Base-by-base conservation (phyloP, 2,888 invertebrate species). In the Dione juno region DNA sequence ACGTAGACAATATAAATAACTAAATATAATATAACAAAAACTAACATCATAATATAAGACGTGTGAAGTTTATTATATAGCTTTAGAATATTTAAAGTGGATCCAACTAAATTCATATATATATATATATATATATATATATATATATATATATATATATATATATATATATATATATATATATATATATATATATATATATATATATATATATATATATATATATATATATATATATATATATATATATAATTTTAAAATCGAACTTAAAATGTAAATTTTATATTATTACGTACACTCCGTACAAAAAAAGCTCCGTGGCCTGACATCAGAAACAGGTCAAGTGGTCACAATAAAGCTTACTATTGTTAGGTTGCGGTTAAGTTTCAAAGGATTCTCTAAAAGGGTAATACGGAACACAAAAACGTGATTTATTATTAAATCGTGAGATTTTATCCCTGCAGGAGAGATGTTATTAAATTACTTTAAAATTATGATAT, bases 371-470 rank as follows among this genome's bases (percentile, higher is more conserved):
- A 45, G 21, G 45, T 3, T 19, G 45, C 45, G 43, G 5, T 21
- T 21, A 28, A 63, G 45, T 68, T 54, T 63, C 63, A 54, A 68
- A 68, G 45, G 68, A 53, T 54, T 68, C 52, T 45, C 52, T 45
- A 37, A 53, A 45, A 59, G 59, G 41, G 13, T 16, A 28, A 43
- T 21, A 45, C 45, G n/a, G n/a, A 21, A 43, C 45, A 16, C 54
- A 54, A 53, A 53, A 45, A 45, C 63, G 28, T 35, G 41, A 35
- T 61, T 63, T 63, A 63, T 43, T 61, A 54, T 63, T 63, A 53
- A 14, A 43, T 21, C 37, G 7, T 28, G 59, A n/a, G 11, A n/a
- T 10, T 28, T 43, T 43, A 10, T 21, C 14, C 5, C 1, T 28
- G 11, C 21, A 61, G 28, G 28, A 45, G 28, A 43, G 14, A 14